Conservation (phyloP, 2,113 vertebrate genomes). For the Cinclus cinclus region DNA sequence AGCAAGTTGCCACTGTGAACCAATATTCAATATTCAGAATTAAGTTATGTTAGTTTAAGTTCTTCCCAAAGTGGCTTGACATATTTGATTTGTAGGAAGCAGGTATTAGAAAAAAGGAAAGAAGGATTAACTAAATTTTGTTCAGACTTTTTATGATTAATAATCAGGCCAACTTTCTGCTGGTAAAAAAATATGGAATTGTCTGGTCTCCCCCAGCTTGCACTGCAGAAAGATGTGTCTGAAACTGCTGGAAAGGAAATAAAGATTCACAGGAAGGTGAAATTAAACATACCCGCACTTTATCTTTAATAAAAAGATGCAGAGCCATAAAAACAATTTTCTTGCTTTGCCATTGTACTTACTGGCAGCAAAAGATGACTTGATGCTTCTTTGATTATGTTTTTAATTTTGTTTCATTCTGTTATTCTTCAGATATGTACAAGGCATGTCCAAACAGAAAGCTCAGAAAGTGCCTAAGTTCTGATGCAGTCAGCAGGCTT, state of each 20-base stretch:
- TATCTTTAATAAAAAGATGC: not conserved
- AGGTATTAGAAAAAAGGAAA: not conserved
- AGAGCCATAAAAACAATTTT: not conserved
- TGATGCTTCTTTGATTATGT: not conserved
- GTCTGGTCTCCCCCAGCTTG: not conserved
- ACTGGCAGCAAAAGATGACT: not conserved
- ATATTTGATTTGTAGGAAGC: not conserved
- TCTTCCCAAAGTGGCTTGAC: not conserved
- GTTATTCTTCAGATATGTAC: not conserved
- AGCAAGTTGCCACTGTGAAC: not conserved
- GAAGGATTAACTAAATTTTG: not conserved
- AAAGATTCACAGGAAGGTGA: not conserved
- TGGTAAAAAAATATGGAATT: not conserved
- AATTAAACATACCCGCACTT: conserved; percentile 2
- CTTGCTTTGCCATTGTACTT: not conserved
- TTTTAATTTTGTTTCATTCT: conserved; percentile 18
- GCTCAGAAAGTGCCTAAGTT: not conserved
- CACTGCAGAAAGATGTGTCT: not conserved
- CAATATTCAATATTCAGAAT: not conserved
- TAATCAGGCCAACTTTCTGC: not conserved
- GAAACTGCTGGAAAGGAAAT: not conserved
- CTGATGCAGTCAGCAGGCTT: not conserved
- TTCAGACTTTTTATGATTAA: not conserved
- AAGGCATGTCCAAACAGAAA: not conserved
- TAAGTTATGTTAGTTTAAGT: not conserved